Conservation (phyloP, 2,888 invertebrate genomes). For the Tiliacea aurago region DNA sequence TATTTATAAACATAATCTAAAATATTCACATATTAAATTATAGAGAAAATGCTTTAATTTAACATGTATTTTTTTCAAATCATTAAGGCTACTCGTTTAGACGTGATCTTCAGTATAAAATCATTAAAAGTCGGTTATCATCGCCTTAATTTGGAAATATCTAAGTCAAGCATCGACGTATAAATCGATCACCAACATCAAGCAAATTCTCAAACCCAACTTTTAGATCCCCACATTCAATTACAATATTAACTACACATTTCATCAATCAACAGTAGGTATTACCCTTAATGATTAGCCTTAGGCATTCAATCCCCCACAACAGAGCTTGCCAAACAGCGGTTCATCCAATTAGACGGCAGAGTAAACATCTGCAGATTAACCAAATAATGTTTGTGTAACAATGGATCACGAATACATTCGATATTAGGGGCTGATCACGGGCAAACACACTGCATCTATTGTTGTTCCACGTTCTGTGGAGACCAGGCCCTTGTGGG, state of each 20-base stretch:
- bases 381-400: slow-evolving; percentile 80
- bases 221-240: slow-evolving; percentile 36
- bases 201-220: background rate
- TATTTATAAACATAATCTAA: no score
- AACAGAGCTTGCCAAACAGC: slow-evolving; percentile 73
- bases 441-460: slow-evolving; percentile 52
- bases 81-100: no score
- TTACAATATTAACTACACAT: slow-evolving; percentile 55
- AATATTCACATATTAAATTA: no score
- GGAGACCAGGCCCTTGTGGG: slow-evolving; percentile 18
- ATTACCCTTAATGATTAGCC: slow-evolving; percentile 59
- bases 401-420: slow-evolving; percentile 81
- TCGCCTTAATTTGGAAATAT: background rate
- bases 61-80: no score
- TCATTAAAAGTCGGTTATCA: no score
- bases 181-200: background rate
- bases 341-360: slow-evolving; percentile 78
- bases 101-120: no score
- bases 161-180: background rate
- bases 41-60: no score
- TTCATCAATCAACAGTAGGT: slow-evolving; percentile 56
- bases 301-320: slow-evolving; percentile 58
- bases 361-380: slow-evolving; percentile 77
- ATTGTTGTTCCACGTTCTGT: slow-evolving; percentile 33
- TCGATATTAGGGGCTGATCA: slow-evolving; percentile 72